Evolutionary conservation across 2,888 invertebrate genomes (phyloP), one percentile per base, ranked within the genome.

Genomic region (Tetragonisca angustula): DNA sequence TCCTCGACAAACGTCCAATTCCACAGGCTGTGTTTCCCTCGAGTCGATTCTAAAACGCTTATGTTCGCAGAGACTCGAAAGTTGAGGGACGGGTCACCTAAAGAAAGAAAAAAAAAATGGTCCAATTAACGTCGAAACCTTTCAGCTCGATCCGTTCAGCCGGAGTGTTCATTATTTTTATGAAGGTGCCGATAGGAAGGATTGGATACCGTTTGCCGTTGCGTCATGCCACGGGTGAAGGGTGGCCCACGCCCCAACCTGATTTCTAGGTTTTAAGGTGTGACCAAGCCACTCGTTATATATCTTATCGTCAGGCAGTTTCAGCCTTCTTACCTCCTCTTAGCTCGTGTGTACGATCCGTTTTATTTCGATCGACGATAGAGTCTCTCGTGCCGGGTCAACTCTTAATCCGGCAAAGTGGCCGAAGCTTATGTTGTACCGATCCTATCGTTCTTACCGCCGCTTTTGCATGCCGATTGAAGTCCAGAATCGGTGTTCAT

Each of bases 211-310:
- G 56, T 56, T 76, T 52, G 32, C 36, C 21, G 72, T 86, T 88
- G 74, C 84, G 87, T 86, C 84, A 82, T 56, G 50, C 21, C 56
- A 56, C 50, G 9, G 9, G 64, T 61, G 74, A 83, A 68, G 74
- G 87, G 83, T 86, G 87, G 85, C 75, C 84, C 90, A 89, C 90
- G 85, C 89, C 83, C 86, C 85, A 84, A 77, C 80, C 86, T 89
- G 86, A 81, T 91, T 91, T 89, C 87, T 82, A 76, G 85, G 79
- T 88, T 89, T 90, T 84, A 90, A 91, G 92, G 92, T 90, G 91
- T 87, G 91, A 91, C 92, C 81, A 76, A 78, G 78, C 27, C 59
- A 77, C 79, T 65, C 69, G 71, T 79, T 83, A 52, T 24, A 43
- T 79, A 76, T 59, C 83, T 50, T 68, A 68, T 74, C 79, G 77